Conservation (phyloP, 1,140 invertebrate species). For the Drusus annulatus region DNA sequence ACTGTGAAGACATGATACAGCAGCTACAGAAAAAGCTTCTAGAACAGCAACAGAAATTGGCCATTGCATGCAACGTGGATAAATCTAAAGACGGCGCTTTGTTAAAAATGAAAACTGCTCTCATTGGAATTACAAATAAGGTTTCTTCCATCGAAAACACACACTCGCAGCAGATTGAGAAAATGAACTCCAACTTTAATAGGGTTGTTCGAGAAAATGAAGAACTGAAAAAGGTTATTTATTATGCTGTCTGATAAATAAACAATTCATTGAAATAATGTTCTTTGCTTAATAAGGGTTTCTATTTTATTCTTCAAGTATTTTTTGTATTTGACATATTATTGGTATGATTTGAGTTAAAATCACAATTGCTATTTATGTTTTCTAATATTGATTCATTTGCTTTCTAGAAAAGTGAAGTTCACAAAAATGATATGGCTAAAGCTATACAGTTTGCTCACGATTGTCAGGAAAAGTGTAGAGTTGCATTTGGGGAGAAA, state of each 20-base stretch:
- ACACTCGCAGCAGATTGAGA: constrained; percentile 34
- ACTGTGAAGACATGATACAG: constrained; percentile 84
- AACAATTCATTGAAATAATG: too few species aligned
- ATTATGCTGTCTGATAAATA: not conserved
- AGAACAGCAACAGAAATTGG: constrained; percentile 84
- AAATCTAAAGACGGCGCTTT: constrained; percentile 81
- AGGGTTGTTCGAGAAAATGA: constrained; percentile 24
- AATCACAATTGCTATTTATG: too few species aligned
- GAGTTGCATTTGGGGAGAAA: constrained; percentile 61
- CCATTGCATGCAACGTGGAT: constrained; percentile 83
- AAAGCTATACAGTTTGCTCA: constrained; percentile 78
- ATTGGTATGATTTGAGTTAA: too few species aligned
- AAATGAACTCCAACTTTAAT: constrained; percentile 40
- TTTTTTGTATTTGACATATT: too few species aligned
- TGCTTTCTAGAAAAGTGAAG: constrained; percentile 72
- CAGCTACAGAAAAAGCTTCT: constrained; percentile 80
- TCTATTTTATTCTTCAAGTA: too few species aligned
- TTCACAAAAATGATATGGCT: constrained; percentile 77
- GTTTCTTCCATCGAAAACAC: constrained; percentile 13
- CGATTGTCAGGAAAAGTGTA: constrained; percentile 78
- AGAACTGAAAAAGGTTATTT: constrained; percentile 56
- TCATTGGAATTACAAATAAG: constrained; percentile 61
- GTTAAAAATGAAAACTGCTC: constrained; percentile 74
- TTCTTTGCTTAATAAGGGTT: too few species aligned
- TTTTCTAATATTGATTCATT: not conserved